A percentile compares a stretch with the other conserved stretches of the same genome.
Conservation (phyloP, 2,888 invertebrate species). For the Zhuqinia jingwanae region DNA sequence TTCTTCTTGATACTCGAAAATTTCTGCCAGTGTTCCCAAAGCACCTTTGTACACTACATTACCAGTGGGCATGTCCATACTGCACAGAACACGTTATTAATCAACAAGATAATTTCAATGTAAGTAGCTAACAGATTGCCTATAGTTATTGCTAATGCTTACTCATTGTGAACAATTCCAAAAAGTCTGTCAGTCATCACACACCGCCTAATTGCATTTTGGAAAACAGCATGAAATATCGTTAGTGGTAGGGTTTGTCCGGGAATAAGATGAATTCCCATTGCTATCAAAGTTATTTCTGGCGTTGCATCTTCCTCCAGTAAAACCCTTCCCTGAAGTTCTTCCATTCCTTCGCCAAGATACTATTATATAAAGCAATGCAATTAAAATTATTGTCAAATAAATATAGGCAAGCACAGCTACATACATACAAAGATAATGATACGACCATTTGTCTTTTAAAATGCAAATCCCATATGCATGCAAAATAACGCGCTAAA, state of each 20-base stretch:
- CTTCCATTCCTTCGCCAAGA: conserved; percentile 84
- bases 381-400: too few species aligned
- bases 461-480: not conserved
- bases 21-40: conserved; percentile 86
- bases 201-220: conserved; percentile 84
- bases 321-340: conserved; percentile 85
- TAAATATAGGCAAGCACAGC: too few species aligned
- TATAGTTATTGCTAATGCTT: conserved; percentile 43
- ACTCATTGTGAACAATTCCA: conserved; percentile 84
- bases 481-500: not conserved
- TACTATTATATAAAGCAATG: conserved; percentile 82
- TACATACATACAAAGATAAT: too few species aligned
- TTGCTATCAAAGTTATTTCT: conserved; percentile 84
- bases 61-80: conserved; percentile 70
- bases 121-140: too few species aligned
- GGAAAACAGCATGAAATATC: conserved; percentile 83
- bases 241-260: conserved; percentile 90
- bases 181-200: conserved; percentile 85
- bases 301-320: conserved; percentile 83
- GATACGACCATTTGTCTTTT: too few species aligned
- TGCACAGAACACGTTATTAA: too few species aligned
- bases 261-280: conserved; percentile 87
- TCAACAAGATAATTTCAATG: not conserved
- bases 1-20: conserved; percentile 84
- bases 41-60: conserved; percentile 74